Evolutionary conservation across 2,113 vertebrate species (phyloP).

Genomic region (Pseudolaguvia tuberculata): DNA sequence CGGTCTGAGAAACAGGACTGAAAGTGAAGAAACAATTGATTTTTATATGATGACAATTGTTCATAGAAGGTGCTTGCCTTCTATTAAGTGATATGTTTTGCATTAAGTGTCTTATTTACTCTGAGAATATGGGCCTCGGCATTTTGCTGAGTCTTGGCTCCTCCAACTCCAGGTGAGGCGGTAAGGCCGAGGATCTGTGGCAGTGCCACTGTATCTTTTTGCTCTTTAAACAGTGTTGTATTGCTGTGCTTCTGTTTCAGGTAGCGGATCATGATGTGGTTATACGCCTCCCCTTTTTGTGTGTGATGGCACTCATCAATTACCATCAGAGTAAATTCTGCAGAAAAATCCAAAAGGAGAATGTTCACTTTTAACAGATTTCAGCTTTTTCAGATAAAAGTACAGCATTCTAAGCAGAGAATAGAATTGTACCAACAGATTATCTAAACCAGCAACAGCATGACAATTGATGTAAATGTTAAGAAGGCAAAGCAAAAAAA

Average conservation of each 20-base stretch:
- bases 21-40: not conserved
- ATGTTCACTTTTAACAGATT: not conserved
- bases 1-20: not conserved
- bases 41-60: not conserved
- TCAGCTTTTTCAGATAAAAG: not conserved
- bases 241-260: constrained; percentile 82
- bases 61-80: not conserved
- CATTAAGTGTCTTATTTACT: constrained; percentile 59
- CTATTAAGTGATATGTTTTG: not conserved
- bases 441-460: not conserved
- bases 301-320: constrained; percentile 97
- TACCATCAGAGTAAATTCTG: constrained; percentile 88
- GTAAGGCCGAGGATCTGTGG: constrained; percentile 93
- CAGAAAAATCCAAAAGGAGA: constrained; percentile 11
- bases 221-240: constrained; percentile 64
- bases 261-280: constrained; percentile 90
- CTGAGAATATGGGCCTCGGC: constrained; percentile 88
- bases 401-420: not conserved
- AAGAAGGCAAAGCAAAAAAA: no score
- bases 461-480: not conserved
- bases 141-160: constrained; percentile 71
- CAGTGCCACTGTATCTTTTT: constrained; percentile 62
- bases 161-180: constrained; percentile 88
- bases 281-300: constrained; percentile 88
- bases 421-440: not conserved